These are phyloP conservation scores for Protosalanx chinensis DNA, from an alignment of 2,797 vertebrate genomes.

Conservation along the genomic window DNA sequence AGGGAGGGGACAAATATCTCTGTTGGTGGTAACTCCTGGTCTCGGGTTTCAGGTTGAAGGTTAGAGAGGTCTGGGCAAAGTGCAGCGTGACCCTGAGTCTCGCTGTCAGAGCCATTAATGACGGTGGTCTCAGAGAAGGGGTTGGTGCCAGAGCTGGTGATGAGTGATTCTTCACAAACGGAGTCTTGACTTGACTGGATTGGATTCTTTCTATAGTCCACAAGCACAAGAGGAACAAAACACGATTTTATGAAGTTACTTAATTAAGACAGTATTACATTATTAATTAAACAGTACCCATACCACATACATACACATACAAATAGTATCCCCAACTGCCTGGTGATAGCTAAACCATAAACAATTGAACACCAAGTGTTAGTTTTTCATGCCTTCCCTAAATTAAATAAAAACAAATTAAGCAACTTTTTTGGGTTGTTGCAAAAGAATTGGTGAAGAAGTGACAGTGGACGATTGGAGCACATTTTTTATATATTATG, in stretches of 20 bases:
- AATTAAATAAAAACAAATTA: too few relatives aligned
- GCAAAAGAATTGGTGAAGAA: too few relatives aligned
- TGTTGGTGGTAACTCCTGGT: background rate
- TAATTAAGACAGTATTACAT: too few relatives aligned
- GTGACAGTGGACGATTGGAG: too few relatives aligned
- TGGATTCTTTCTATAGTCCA: constrained; percentile 50
- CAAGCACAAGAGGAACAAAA: constrained; percentile 15
- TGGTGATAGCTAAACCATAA: too few relatives aligned
- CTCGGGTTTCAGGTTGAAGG: constrained; percentile 10
- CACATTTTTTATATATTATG: too few relatives aligned
- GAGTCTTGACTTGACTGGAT: constrained; percentile 71
- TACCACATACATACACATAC: too few relatives aligned
- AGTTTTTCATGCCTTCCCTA: too few relatives aligned
- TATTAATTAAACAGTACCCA: too few relatives aligned
- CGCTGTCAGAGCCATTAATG: constrained; percentile 61
- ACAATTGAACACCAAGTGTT: too few relatives aligned
- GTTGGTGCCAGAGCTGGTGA: constrained; percentile 58
- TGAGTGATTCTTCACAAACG: constrained; percentile 66
- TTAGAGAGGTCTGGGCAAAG: constrained; percentile 27
- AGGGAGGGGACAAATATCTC: constrained; percentile 13
- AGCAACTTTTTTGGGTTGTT: too few relatives aligned
- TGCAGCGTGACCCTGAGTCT: constrained; percentile 31
- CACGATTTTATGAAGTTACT: background rate
- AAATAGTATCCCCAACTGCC: too few relatives aligned
- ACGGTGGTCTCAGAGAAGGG: constrained; percentile 54